A percentile compares a stretch with the other conserved stretches of the same genome.
These are phyloP conservation scores for Chrysolina oricalcia DNA, from an alignment of 2,888 invertebrate species.

Conservation along the genomic window DNA sequence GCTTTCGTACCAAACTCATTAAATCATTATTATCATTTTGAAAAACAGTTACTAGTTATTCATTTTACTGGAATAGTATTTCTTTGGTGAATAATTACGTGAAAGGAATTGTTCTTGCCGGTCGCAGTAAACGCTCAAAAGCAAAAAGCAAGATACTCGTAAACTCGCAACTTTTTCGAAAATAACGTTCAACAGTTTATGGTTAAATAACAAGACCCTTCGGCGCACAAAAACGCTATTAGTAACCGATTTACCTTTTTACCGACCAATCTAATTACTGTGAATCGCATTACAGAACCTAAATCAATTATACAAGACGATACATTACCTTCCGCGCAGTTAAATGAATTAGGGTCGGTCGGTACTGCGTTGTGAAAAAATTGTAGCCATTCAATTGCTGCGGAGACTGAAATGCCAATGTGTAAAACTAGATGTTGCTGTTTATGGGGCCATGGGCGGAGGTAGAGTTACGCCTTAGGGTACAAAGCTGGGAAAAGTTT, in stretches of 20 bases:
- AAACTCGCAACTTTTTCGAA: constrained; percentile 22
- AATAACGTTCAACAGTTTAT: constrained; percentile 29
- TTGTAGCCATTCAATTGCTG: constrained; percentile 10
- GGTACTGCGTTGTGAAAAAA: constrained; percentile 7
- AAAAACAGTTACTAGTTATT: too few relatives aligned
- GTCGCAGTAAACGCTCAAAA: constrained; percentile 9
- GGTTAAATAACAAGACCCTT: constrained; percentile 29
- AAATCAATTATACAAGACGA: constrained; percentile 43
- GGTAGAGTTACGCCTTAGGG: neutral
- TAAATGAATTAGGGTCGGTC: constrained; percentile 28
- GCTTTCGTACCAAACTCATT: too few relatives aligned
- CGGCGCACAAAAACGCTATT: constrained; percentile 25
- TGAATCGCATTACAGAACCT: constrained; percentile 41
- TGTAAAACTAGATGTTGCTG: constrained; percentile 21
- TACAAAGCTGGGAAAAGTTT: too few relatives aligned
- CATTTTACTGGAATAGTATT: too few relatives aligned
- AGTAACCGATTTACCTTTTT: constrained; percentile 45
- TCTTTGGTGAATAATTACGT: too few relatives aligned
- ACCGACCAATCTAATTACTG: constrained; percentile 44
- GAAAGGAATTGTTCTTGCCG: too few relatives aligned
- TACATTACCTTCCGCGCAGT: constrained; percentile 25
- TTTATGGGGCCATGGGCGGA: constrained; percentile 1
- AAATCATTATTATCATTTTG: too few relatives aligned
- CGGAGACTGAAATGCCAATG: constrained; percentile 20
- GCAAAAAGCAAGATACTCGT: constrained; percentile 16